Evolutionary conservation across 2,888 invertebrate species (phyloP).

Genomic region (Euplexia lucipara): DNA sequence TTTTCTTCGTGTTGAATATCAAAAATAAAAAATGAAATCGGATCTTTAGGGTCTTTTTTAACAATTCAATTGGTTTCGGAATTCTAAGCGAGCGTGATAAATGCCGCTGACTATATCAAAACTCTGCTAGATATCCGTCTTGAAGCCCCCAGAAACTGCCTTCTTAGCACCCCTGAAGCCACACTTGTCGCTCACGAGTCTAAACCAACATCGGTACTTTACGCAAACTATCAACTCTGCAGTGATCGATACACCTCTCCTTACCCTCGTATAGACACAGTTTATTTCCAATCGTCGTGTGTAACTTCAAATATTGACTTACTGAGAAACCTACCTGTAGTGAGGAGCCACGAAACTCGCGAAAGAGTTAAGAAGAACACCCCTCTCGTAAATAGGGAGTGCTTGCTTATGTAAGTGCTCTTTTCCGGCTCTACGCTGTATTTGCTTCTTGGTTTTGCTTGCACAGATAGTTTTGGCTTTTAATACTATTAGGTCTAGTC

Average conservation of each 20-base stretch:
- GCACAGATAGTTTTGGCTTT: slow-evolving; percentile 11
- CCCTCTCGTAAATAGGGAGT: slow-evolving; percentile 42
- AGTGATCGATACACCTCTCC: slow-evolving; percentile 68
- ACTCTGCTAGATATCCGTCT: too few relatives aligned
- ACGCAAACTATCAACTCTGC: slow-evolving; percentile 49
- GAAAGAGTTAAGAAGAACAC: slow-evolving; percentile 29
- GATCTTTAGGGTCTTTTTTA: too few relatives aligned
- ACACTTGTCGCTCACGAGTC: slow-evolving; percentile 45
- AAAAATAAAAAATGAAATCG: too few relatives aligned
- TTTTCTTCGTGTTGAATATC: too few relatives aligned
- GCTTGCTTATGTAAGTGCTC: slow-evolving; percentile 58
- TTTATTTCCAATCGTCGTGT: slow-evolving; percentile 71
- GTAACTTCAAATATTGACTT: slow-evolving; percentile 76
- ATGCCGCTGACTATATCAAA: too few relatives aligned
- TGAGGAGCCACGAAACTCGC: slow-evolving; percentile 56
- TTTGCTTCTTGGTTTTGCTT: slow-evolving; percentile 38
- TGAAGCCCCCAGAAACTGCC: not conserved
- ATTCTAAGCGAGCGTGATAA: too few relatives aligned
- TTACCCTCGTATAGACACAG: slow-evolving; percentile 59
- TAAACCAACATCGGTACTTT: slow-evolving; percentile 35
- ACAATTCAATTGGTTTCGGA: too few relatives aligned
- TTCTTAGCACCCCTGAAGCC: not conserved
- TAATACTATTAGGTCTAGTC: not conserved
- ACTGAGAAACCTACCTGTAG: slow-evolving; percentile 64
- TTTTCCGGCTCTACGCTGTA: slow-evolving; percentile 54